Evolutionary conservation across 2,797 vertebrate genomes (phyloP), one percentile per base, ranked within the genome.

Genomic region (Fistularia tabacaria): DNA sequence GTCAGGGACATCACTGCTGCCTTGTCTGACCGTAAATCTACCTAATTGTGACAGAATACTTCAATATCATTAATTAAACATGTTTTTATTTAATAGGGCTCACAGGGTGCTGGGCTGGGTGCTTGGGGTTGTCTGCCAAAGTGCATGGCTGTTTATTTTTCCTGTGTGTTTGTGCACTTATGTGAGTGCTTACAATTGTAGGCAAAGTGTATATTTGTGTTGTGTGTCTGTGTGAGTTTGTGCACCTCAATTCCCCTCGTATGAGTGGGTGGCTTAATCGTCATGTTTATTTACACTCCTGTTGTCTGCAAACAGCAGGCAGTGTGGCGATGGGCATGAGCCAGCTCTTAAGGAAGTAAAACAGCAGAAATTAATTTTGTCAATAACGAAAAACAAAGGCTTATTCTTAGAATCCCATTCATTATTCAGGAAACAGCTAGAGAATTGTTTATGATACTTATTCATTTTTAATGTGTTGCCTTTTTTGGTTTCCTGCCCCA

Each of bases 31-130:
- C 91, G 93, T 95, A 94, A 93, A 94, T 97, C 95, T 95, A 93
- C 91, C 92, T 94, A 94, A 97, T 95, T 92, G 93, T 95, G 94
- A 95, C 93, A 93, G 94, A 94, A 93, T 92, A 91, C 93, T 94
- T 93, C 93, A 92, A 92, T 93, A 92, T 95, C 94, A 95, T 97
- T 95, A 96, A 97, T 96, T 95, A 95, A 94, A 94, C 93, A 92
- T 93, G 93, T 90, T 94, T 93, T 96, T 92, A 94, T 95, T 95
- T 94, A 69, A 83, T 92, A 91, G 89, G 84, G 89, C 93, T 93
- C 83, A 78, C 88, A 86, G 64, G 91, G 90, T 87, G 76, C 87
- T 83, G 69, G 72, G 65, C 76, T 74, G 64, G 77, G 71, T 59
- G 76, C 77, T 83, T 64, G 53, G 81, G 82, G 71, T 80, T 71